A percentile compares a stretch with the other conserved stretches of the same genome.
These are phyloP conservation scores for Otolemur garnettii DNA, from an alignment of 2,113 vertebrate genomes.

Conservation along the genomic window DNA sequence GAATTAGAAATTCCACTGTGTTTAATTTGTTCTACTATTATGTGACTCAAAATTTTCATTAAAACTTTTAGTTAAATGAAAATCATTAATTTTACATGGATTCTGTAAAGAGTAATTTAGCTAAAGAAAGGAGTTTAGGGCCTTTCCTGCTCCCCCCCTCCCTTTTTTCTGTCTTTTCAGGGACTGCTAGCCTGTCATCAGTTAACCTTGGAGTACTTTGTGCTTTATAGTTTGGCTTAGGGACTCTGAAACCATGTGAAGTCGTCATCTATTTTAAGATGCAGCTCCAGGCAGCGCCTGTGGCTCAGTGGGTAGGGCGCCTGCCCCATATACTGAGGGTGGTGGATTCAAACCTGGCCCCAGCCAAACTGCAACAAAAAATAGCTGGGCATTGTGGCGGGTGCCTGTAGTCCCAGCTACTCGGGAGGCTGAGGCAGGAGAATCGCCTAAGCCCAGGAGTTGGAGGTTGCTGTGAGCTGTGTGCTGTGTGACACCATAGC, in stretches of 20 bases:
- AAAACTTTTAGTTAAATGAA: background rate
- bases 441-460: too few relatives aligned
- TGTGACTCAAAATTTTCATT: background rate
- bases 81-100: background rate
- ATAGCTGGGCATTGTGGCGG: too few relatives aligned
- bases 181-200: background rate
- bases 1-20: background rate
- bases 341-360: too few relatives aligned
- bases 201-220: background rate
- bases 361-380: too few relatives aligned
- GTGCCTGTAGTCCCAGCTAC: too few relatives aligned
- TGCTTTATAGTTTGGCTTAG: background rate
- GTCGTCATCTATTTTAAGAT: background rate
- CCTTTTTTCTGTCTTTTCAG: background rate
- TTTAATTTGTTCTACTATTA: background rate
- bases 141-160: too few relatives aligned
- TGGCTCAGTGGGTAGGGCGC: too few relatives aligned
- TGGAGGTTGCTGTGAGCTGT: too few relatives aligned
- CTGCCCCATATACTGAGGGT: too few relatives aligned
- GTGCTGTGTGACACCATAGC: too few relatives aligned
- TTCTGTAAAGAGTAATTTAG: background rate
- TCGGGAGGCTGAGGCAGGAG: too few relatives aligned
- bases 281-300: background rate
- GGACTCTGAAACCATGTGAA: background rate
- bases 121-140: background rate